These are phyloP conservation scores for Neuroscelio doddi DNA, from an alignment of 2,888 invertebrate genomes.

Conservation along the genomic window DNA sequence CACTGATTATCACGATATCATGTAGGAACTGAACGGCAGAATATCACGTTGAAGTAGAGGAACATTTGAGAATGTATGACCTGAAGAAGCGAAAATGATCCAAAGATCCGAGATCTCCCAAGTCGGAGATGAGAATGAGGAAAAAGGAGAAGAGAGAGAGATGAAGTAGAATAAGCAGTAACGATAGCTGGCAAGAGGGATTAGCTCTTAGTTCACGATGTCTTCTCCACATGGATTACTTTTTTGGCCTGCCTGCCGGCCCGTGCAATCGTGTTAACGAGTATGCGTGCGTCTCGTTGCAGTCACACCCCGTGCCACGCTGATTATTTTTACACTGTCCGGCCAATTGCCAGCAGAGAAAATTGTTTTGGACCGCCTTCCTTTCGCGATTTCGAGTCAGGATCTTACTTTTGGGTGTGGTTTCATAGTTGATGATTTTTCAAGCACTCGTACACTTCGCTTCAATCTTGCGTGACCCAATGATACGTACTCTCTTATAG, in stretches of 20 bases:
- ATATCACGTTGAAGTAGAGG: no score
- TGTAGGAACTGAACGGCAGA: no score
- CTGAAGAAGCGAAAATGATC: conserved; percentile 5
- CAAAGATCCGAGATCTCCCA: conserved; percentile 58
- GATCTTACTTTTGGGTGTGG: conserved; percentile 60
- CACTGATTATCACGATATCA: no score
- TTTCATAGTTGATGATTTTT: conserved; percentile 57
- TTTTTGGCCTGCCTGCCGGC: conserved; percentile 37
- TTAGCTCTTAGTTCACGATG: conserved; percentile 48
- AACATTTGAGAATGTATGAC: background rate
- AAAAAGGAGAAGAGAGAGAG: conserved; percentile 43
- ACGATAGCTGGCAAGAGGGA: conserved; percentile 42
- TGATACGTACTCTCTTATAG: background rate
- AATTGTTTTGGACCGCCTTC: conserved; percentile 61
- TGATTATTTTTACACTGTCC: conserved; percentile 65
- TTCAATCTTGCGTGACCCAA: conserved; percentile 21
- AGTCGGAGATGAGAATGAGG: conserved; percentile 65
- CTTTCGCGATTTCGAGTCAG: conserved; percentile 54
- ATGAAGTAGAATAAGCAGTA: conserved; percentile 40
- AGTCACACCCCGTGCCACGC: conserved; percentile 61
- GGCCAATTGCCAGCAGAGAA: conserved; percentile 60
- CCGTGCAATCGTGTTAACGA: conserved; percentile 7
- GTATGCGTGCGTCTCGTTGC: conserved; percentile 26
- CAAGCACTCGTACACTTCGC: conserved; percentile 9
- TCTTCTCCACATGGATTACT: conserved; percentile 55